phyloP scores from a whole-genome alignment of 2,113 vertebrate species.

The Scytalopus superciliaris region DNA sequence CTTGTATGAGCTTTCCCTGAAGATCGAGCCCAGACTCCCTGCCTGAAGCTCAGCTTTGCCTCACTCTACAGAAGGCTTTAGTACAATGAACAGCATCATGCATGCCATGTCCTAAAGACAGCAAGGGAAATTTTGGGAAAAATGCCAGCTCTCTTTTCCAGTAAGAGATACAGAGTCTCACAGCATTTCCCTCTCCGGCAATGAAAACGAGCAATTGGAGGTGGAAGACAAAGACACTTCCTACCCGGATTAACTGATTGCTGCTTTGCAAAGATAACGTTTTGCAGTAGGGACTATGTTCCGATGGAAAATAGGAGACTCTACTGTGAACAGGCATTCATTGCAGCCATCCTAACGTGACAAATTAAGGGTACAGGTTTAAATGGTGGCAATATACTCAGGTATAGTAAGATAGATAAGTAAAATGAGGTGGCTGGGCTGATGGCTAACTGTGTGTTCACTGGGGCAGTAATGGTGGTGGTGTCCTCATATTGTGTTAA shows the following conservation, averaged over 20 bases:
- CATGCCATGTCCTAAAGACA: slow-evolving; percentile 33
- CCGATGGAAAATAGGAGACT: background rate
- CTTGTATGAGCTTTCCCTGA: slow-evolving; percentile 93
- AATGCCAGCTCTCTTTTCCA: slow-evolving; percentile 39
- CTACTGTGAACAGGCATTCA: background rate
- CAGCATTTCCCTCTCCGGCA: slow-evolving; percentile 52
- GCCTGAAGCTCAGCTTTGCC: slow-evolving; percentile 80
- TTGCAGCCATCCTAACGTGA: background rate
- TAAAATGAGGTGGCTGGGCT: background rate
- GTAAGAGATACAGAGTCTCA: slow-evolving; percentile 21
- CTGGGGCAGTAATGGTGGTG: background rate
- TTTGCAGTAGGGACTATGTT: background rate
- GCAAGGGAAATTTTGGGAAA: background rate
- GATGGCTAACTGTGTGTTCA: background rate
- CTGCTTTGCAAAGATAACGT: background rate
- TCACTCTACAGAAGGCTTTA: slow-evolving; percentile 24
- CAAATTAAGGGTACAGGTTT: background rate
- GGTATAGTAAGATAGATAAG: background rate
- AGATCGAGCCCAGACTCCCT: slow-evolving; percentile 94
- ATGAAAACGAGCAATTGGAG: background rate
- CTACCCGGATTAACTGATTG: background rate
- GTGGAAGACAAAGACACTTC: slow-evolving; percentile 23
- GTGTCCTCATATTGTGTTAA: background rate
- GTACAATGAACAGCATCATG: slow-evolving; percentile 18
- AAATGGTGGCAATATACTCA: background rate